phyloP scores from a whole-genome alignment of 2,888 invertebrate species.

The Lasioglossum marginatum region DNA sequence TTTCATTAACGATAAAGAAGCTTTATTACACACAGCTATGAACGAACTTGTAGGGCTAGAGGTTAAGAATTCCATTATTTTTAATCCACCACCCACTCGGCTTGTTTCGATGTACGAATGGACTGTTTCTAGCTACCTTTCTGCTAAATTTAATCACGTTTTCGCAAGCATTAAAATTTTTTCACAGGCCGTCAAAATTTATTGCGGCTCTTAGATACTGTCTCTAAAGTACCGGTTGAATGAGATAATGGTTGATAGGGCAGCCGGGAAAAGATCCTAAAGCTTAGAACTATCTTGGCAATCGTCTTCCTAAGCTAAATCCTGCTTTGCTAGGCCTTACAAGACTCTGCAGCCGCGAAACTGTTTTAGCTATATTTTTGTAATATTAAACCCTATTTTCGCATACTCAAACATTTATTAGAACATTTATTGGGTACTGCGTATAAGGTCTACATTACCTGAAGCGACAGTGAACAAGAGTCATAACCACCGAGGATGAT shows the following conservation, averaged over 20 bases:
- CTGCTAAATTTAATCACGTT: background rate
- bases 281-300: background rate
- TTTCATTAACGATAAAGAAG: background rate
- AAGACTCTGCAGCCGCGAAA: background rate
- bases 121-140: background rate
- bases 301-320: background rate
- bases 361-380: background rate
- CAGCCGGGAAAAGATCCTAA: background rate
- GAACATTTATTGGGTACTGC: background rate
- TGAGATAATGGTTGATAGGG: background rate
- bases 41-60: background rate
- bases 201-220: background rate
- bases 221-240: background rate
- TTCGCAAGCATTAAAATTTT: background rate
- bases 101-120: background rate
- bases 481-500: constrained; percentile 21
- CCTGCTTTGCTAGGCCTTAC: background rate
- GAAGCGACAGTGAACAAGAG: background rate
- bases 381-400: background rate
- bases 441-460: background rate
- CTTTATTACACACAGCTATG: background rate
- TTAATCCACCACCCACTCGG: background rate
- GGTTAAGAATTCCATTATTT: background rate
- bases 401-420: background rate
- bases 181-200: background rate